phyloP scores from a whole-genome alignment of 2,797 vertebrate genomes.

The Columba guinea region DNA sequence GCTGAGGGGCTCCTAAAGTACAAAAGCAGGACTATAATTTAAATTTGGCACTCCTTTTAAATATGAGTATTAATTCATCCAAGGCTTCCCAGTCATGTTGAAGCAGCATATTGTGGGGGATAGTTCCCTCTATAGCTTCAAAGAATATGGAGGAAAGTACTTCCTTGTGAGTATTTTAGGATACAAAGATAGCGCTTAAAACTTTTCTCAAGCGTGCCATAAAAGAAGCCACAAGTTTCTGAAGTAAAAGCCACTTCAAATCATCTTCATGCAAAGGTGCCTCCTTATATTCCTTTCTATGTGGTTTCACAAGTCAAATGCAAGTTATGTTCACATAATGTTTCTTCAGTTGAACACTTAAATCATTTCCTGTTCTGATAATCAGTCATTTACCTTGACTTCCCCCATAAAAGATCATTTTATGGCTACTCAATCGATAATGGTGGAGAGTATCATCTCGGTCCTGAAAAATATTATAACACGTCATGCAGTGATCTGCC shows the following conservation, averaged over 20 bases:
- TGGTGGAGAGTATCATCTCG: not conserved
- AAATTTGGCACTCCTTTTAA: not conserved
- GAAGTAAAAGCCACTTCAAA: constrained; percentile 81
- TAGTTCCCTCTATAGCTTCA: not conserved
- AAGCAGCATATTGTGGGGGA: not conserved
- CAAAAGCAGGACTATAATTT: not conserved
- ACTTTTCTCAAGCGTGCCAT: constrained; percentile 40
- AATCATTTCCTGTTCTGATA: not conserved
- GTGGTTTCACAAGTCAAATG: constrained; percentile 68
- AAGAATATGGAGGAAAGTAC: not conserved
- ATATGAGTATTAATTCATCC: not conserved
- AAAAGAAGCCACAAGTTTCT: constrained; percentile 78
- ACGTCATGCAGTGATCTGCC: not conserved
- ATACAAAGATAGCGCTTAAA: not conserved
- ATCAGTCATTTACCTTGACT: not conserved
- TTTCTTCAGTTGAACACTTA: not conserved
- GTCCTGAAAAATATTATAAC: not conserved
- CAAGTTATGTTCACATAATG: constrained; percentile 25
- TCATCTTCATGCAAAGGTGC: constrained; percentile 51
- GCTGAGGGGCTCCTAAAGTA: not conserved
- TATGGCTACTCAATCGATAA: not conserved
- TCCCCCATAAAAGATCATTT: not conserved
- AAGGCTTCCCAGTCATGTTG: not conserved
- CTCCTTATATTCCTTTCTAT: constrained; percentile 47
- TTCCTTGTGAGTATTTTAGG: constrained; percentile 21